A percentile compares a stretch with the other conserved stretches of the same genome.
phyloP scores from a whole-genome alignment of 2,888 invertebrate genomes.

The Ectemnius cavifrons region DNA sequence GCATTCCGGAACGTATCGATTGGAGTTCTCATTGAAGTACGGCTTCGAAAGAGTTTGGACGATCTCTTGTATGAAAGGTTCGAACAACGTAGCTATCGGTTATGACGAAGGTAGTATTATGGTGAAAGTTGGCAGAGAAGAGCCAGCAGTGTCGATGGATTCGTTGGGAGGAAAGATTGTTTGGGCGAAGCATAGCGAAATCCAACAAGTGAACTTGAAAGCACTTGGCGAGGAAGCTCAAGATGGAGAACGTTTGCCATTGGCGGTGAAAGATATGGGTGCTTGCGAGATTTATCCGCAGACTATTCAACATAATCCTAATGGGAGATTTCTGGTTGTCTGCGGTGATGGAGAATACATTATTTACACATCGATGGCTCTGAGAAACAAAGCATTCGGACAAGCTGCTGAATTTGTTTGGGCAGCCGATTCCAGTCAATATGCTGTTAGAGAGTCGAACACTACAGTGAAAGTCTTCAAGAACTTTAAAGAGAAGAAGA shows the following conservation, averaged over 20 bases:
- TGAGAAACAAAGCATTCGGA: conserved; percentile 99
- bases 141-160: conserved; percentile 99
- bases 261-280: conserved; percentile 99
- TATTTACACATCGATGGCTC: conserved; percentile 99
- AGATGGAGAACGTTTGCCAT: conserved; percentile 82
- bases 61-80: conserved; percentile 93
- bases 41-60: conserved; percentile 99
- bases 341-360: conserved; percentile 99
- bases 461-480: conserved; percentile 96
- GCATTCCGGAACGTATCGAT: conserved; percentile 98
- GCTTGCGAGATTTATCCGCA: conserved; percentile 99
- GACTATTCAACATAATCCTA: conserved; percentile 98
- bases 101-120: conserved; percentile 98
- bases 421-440: conserved; percentile 97
- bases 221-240: conserved; percentile 86
- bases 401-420: conserved; percentile 99
- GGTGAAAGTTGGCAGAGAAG: conserved; percentile 98
- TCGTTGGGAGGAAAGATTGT: conserved; percentile 98
- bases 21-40: conserved; percentile 98
- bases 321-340: conserved; percentile 95
- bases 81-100: conserved; percentile 98
- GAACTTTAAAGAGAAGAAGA: conserved; percentile 98
- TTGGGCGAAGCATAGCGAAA: conserved; percentile 99
- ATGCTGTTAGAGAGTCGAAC: conserved; percentile 92
- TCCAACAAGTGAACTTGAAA: conserved; percentile 97